phyloP scores from a whole-genome alignment of 2,113 vertebrate genomes.

The Puntigrus tetrazona region DNA sequence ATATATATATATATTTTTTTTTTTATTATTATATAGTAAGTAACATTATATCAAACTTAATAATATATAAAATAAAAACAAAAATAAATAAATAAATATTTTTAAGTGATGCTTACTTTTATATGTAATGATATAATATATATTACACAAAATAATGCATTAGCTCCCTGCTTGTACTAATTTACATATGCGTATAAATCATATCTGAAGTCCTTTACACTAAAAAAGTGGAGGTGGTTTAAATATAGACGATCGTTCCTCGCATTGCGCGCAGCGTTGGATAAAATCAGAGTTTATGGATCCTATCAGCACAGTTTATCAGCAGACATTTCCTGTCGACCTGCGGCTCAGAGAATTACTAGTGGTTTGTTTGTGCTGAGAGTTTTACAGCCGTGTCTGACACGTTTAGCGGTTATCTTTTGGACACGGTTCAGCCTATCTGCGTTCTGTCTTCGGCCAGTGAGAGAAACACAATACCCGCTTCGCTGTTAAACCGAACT shows the following conservation, averaged over 20 bases:
- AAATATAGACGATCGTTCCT: neutral
- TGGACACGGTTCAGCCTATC: conserved; percentile 27
- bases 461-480: neutral
- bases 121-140: neutral
- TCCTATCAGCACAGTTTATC: conserved; percentile 23
- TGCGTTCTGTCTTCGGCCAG: conserved; percentile 14
- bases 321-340: conserved; percentile 33
- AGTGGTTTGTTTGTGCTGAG: conserved; percentile 9
- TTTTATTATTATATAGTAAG: no score
- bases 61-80: no score
- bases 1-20: no score
- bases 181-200: neutral
- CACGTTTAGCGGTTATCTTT: neutral
- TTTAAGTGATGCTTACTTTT: no score
- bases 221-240: neutral
- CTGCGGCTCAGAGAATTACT: conserved; percentile 30
- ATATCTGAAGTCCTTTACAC: neutral
- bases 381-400: conserved; percentile 15
- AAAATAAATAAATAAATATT: no score
- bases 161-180: neutral
- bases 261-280: neutral
- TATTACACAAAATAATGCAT: neutral
- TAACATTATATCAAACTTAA: no score
- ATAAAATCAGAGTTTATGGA: conserved; percentile 4
- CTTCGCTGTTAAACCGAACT: neutral